These are phyloP conservation scores for Pomatorhinus ruficollis DNA, from an alignment of 2,113 vertebrate genomes.

Conservation along the genomic window DNA sequence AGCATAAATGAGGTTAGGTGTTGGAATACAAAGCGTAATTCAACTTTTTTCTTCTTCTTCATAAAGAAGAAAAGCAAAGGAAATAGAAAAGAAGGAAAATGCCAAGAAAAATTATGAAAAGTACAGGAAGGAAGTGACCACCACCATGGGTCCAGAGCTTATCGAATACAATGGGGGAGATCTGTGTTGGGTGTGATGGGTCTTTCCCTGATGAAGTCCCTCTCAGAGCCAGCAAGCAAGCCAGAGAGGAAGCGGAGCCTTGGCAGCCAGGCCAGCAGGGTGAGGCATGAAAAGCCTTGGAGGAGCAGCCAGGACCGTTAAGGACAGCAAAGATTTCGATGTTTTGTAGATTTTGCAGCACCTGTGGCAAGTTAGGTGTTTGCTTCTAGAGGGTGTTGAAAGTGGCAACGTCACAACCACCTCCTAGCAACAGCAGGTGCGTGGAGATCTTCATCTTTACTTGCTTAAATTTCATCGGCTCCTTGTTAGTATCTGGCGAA, in stretches of 20 bases:
- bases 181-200: background rate
- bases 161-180: background rate
- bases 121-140: background rate
- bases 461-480: no score
- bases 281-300: background rate
- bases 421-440: rapidly evolving
- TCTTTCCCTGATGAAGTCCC: background rate
- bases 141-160: background rate
- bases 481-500: rapidly evolving
- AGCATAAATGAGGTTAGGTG: background rate
- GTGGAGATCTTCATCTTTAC: no score
- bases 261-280: background rate
- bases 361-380: no score
- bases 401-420: no score
- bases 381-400: background rate
- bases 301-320: background rate
- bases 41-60: background rate
- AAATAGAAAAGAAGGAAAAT: background rate
- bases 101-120: background rate
- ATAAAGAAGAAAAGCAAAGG: background rate
- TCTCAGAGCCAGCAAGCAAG: no score
- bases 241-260: background rate
- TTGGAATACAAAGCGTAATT: background rate
- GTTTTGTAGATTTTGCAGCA: background rate
- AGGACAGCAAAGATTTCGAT: rapidly evolving